Evolutionary conservation across 2,797 vertebrate species (phyloP), one percentile per base, ranked within the genome.

Genomic region (Botia almorhae): DNA sequence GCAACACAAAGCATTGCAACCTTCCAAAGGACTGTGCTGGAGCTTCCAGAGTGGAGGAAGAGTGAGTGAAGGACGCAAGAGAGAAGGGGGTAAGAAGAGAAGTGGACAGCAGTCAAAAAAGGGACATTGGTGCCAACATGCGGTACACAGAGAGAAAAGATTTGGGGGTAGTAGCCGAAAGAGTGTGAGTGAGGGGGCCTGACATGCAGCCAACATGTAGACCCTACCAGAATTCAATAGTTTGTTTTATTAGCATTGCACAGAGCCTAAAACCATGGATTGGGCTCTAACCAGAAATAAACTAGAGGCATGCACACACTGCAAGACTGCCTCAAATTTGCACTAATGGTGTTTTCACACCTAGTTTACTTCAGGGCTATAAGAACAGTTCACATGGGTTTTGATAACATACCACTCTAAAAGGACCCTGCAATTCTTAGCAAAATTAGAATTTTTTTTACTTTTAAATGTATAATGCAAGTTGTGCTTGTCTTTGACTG

Each of bases 1-100:
- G 88, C 78, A 84, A 2, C 89, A 94, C 93, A 94, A 94, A 94
- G 93, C 88, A 82, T 92, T 88, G 91, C 92, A 91, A 92, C 93
- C 88, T 93, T 93, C 93, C 94, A 94, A 94, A 93, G 92, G 88
- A 88, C 87, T 87, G 89, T 86, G 83, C 83, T 17, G 80, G 80
- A 83, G 69, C 90, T 91, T 90, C 89, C 73, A 80, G 76, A 81
- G 89, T 87, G 86, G 81, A 74, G 76, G 80, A 84, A 83, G 78
- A 82, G 78, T 26, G 64, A 81, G 78, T 74, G 79, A 85, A 81
- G 76, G 70, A 69, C 10, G 70, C 29, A 58, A 36, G 75, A 58
- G 63, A 68, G 29, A 68, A 43, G 29, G 68, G 56, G 76, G 39
- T 51, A 89, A 91, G 88, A 91, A 89, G 89, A 91, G 89, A 79